These are phyloP conservation scores for Chymomyza costata DNA, from an alignment of 1,140 invertebrate genomes.

Conservation along the genomic window DNA sequence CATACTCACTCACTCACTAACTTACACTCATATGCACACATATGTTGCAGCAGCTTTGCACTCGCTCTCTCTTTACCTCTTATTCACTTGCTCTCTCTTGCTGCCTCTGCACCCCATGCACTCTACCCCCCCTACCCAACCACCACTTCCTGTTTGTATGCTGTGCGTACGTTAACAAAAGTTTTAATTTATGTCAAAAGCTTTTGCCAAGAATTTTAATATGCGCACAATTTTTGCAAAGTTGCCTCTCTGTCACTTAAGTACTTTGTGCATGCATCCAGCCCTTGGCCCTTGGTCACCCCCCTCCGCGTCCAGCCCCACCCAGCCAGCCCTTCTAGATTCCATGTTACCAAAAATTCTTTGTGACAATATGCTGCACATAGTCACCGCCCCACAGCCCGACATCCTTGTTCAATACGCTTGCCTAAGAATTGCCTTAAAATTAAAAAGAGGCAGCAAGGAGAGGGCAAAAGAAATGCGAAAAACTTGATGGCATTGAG, in stretches of 20 bases:
- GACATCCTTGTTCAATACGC: too few relatives aligned
- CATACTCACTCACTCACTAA: neutral
- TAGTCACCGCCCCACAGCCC: too few relatives aligned
- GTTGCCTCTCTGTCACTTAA: slow-evolving; percentile 41
- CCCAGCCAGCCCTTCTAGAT: slow-evolving; percentile 4
- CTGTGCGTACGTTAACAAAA: slow-evolving; percentile 39
- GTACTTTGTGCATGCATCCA: slow-evolving; percentile 12
- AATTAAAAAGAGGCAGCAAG: too few relatives aligned
- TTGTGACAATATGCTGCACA: neutral
- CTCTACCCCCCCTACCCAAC: too few relatives aligned
- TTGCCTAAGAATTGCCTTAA: too few relatives aligned
- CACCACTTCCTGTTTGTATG: slow-evolving; percentile 5
- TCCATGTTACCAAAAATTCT: slow-evolving; percentile 37
- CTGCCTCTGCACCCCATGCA: too few relatives aligned
- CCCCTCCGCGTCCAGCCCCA: neutral
- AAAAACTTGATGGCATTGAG: too few relatives aligned
- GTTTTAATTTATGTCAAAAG: slow-evolving; percentile 75
- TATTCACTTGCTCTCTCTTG: too few relatives aligned
- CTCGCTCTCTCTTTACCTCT: neutral
- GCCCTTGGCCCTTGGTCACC: slow-evolving; percentile 3
- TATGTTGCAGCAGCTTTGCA: neutral
- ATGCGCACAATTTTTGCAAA: slow-evolving; percentile 70
- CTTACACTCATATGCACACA: slow-evolving; percentile 3
- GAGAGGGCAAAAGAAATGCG: too few relatives aligned
- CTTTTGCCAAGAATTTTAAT: slow-evolving; percentile 74